Percentiles rank a stretch among this genome's conserved stretches.
Evolutionary conservation across 2,888 invertebrate genomes (phyloP).

Genomic region (Selenia dentaria): DNA sequence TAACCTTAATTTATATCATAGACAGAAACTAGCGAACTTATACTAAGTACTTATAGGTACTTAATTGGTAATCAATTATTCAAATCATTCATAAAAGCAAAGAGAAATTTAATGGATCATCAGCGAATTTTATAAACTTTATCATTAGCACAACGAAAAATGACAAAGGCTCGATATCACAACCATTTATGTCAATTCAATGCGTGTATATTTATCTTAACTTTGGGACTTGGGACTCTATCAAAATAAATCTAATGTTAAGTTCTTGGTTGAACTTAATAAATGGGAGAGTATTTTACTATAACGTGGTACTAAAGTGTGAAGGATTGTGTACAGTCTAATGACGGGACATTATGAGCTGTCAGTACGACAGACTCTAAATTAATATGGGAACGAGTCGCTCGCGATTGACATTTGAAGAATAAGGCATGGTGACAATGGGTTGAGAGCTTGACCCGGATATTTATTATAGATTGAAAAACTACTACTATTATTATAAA

Average conservation of each 20-base stretch:
- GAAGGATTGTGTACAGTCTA: slow-evolving; percentile 42
- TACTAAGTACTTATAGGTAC: too few relatives aligned
- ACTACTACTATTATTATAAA: too few relatives aligned
- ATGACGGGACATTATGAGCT: slow-evolving; percentile 67
- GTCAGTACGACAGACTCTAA: slow-evolving; percentile 63
- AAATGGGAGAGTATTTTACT: slow-evolving; percentile 39
- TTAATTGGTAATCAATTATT: too few relatives aligned
- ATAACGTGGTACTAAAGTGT: slow-evolving; percentile 35
- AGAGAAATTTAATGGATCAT: background rate
- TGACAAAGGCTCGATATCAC: slow-evolving; percentile 4
- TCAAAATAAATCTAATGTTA: too few relatives aligned
- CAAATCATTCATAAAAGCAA: too few relatives aligned
- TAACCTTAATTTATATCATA: too few relatives aligned
- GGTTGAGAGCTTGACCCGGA: too few relatives aligned
- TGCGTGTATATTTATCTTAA: background rate
- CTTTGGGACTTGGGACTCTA: background rate
- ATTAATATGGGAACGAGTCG: slow-evolving; percentile 75
- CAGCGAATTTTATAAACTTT: background rate
- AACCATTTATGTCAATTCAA: background rate
- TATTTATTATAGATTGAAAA: too few relatives aligned
- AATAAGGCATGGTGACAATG: slow-evolving; percentile 42
- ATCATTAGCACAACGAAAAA: background rate
- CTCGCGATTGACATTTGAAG: slow-evolving; percentile 62
- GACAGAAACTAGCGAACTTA: too few relatives aligned
- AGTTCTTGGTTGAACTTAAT: too few relatives aligned